Conservation (phyloP, 2,113 vertebrate genomes). For the Thalassarche chlororhynchos region DNA sequence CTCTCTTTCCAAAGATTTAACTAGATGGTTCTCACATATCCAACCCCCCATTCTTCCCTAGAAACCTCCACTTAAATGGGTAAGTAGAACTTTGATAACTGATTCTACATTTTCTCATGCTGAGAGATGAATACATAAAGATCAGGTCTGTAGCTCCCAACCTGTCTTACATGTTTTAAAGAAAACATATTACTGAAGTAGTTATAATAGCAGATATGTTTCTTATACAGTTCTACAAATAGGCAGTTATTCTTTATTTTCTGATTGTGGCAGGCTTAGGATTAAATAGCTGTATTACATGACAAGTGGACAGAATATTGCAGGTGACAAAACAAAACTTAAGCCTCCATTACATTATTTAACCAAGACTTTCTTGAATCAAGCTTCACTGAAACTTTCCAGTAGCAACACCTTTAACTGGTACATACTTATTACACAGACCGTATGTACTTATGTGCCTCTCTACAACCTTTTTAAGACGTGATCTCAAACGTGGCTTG, state of each 20-base stretch:
- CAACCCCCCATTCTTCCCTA: not conserved
- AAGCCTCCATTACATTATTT: not conserved
- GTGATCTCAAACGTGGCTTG: fast-evolving
- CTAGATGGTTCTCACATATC: not conserved
- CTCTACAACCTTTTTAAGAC: not conserved
- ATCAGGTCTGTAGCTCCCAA: not conserved
- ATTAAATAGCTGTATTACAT: not conserved
- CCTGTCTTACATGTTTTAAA: not conserved
- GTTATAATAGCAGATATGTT: not conserved
- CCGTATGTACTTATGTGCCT: not conserved
- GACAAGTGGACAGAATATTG: not conserved
- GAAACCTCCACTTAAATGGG: not conserved
- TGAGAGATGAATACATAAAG: not conserved
- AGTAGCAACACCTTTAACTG: not conserved
- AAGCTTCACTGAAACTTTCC: not conserved
- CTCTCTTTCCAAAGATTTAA: not conserved
- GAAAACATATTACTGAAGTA: not conserved
- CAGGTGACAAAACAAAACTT: not conserved
- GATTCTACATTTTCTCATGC: not conserved
- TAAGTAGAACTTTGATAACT: not conserved
- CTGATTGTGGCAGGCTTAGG: not conserved
- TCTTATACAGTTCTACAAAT: not conserved
- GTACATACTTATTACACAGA: not conserved
- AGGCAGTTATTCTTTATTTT: not conserved
- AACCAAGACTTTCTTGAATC: not conserved